A percentile compares a stretch with the other conserved stretches of the same genome.
These are phyloP conservation scores for Allophyes oxyacanthae DNA, from an alignment of 2,888 invertebrate species.

Conservation along the genomic window DNA sequence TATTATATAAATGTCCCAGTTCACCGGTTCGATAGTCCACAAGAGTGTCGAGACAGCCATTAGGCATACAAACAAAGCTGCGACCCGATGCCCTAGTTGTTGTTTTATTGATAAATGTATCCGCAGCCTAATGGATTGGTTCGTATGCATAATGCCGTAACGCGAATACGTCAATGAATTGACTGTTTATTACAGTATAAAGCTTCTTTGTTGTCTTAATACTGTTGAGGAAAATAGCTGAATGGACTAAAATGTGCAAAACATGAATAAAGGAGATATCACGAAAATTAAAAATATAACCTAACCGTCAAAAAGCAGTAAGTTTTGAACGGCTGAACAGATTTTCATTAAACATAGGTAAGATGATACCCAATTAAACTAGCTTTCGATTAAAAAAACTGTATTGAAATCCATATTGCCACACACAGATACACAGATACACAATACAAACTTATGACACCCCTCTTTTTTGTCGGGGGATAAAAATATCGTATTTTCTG, in stretches of 20 bases:
- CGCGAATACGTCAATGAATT: constrained; percentile 13
- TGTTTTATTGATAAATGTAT: constrained; percentile 54
- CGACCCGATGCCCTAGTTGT: constrained; percentile 56
- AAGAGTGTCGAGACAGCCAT: constrained; percentile 50
- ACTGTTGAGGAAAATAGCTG: too few relatives aligned
- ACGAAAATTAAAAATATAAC: not conserved
- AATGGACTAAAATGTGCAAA: constrained; percentile 23
- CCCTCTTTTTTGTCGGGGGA: too few relatives aligned
- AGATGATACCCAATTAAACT: too few relatives aligned
- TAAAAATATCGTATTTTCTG: too few relatives aligned
- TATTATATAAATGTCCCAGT: constrained; percentile 54
- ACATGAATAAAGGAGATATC: too few relatives aligned
- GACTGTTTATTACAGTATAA: constrained; percentile 23
- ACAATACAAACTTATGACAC: too few relatives aligned
- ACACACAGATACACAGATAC: too few relatives aligned
- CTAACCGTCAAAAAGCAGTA: too few relatives aligned
- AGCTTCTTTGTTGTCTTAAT: constrained; percentile 15
- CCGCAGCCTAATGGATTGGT: constrained; percentile 43
- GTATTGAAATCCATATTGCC: too few relatives aligned
- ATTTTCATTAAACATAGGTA: too few relatives aligned
- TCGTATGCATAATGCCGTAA: constrained; percentile 27
- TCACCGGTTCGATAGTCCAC: constrained; percentile 40
- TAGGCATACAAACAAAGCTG: constrained; percentile 50
- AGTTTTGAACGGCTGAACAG: too few relatives aligned
- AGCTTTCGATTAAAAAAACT: too few relatives aligned